Percentiles rank a stretch among this genome's conserved stretches.
These are phyloP conservation scores for Cryptoprocta ferox DNA, from an alignment of 2,797 vertebrate species.

Conservation along the genomic window DNA sequence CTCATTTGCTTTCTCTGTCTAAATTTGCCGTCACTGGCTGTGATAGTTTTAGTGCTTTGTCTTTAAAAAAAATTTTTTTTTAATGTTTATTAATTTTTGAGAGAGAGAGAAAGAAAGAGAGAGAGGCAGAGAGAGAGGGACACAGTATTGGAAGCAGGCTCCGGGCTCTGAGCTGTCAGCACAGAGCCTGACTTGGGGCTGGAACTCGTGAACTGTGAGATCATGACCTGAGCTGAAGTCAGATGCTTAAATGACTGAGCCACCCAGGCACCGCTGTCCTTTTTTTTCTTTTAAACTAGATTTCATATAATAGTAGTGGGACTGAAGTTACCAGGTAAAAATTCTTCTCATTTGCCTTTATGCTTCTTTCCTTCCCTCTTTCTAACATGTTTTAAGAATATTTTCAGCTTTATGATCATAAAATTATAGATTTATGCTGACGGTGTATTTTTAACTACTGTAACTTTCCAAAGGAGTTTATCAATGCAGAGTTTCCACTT, in stretches of 20 bases:
- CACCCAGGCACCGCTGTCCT: neutral
- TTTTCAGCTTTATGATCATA: neutral
- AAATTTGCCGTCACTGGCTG: neutral
- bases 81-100: too few relatives aligned
- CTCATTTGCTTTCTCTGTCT: neutral
- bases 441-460: neutral
- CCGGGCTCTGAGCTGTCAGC: too few relatives aligned
- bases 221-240: too few relatives aligned
- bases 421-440: conserved; percentile 1
- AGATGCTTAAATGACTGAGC: too few relatives aligned
- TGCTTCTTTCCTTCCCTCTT: neutral
- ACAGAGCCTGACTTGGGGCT: too few relatives aligned
- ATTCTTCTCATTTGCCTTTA: neutral
- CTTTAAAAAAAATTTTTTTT: too few relatives aligned
- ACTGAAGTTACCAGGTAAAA: neutral
- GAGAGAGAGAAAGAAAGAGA: too few relatives aligned
- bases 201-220: too few relatives aligned
- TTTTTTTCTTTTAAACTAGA: neutral
- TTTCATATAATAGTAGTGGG: neutral
- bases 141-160: too few relatives aligned
- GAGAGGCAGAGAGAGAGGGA: too few relatives aligned
- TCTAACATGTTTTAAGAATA: neutral
- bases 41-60: neutral
- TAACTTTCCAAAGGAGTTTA: neutral
- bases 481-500: neutral